Percentiles rank a stretch among this genome's conserved stretches.
phyloP scores from a whole-genome alignment of 2,888 invertebrate species.

The Aradus depressus region DNA sequence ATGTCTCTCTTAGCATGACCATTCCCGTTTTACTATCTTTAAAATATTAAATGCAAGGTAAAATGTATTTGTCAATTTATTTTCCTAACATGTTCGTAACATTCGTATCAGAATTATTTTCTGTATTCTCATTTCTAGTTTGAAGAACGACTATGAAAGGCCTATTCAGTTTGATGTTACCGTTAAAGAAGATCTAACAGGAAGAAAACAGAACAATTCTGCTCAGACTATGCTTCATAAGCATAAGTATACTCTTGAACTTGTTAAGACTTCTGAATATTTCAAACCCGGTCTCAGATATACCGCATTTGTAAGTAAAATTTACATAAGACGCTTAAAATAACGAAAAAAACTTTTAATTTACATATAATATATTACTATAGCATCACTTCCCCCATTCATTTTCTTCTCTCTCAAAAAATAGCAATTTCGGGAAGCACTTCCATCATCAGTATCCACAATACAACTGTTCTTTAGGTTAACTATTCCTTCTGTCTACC shows the following conservation, averaged over 20 bases:
- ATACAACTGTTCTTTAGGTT: too few relatives aligned
- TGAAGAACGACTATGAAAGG: constrained; percentile 69
- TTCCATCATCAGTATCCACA: constrained; percentile 43
- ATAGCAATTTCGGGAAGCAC: constrained; percentile 56
- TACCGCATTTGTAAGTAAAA: constrained; percentile 63
- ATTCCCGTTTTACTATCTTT: neutral
- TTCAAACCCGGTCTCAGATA: constrained; percentile 84
- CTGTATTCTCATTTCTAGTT: constrained; percentile 37
- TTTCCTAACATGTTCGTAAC: too few relatives aligned
- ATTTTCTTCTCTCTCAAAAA: constrained; percentile 43
- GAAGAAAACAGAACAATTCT: constrained; percentile 68
- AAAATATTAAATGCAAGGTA: neutral
- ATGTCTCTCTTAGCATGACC: too few relatives aligned
- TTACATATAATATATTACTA: neutral
- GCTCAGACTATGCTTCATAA: constrained; percentile 63
- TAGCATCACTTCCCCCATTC: neutral
- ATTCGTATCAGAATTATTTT: constrained; percentile 1
- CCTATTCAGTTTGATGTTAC: constrained; percentile 76
- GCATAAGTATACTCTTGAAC: constrained; percentile 60
- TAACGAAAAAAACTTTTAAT: neutral
- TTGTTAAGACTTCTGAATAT: constrained; percentile 69
- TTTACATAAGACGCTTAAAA: neutral
- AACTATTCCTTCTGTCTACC: too few relatives aligned
- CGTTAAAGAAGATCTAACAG: constrained; percentile 80
- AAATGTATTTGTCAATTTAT: neutral